Base-by-base conservation (phyloP, 2,888 invertebrate genomes). In the Furcula furcula region DNA sequence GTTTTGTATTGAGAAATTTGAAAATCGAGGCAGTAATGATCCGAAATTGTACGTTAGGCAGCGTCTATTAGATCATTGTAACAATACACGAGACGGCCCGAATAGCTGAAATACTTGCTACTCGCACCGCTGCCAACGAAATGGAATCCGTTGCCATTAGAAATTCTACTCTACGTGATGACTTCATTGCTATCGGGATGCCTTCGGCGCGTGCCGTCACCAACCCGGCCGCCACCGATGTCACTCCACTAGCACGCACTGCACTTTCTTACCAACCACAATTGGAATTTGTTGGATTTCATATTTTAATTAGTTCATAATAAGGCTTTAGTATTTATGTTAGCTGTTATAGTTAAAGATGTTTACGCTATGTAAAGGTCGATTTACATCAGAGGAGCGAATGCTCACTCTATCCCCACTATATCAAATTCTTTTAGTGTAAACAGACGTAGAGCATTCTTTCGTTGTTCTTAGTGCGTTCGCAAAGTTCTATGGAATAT, bases 101-200 rank as follows among this genome's bases (percentile, higher is more conserved):
- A 82, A 83, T 83, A 77, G 68, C 65, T 78, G 51, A 71, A 72
- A 81, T 80, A 73, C 65, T 65, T 61, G 70, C 70, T 78, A 79
- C 80, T 80, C 82, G 79, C 79, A 80, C 75, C 67, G 73, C 61
- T 81, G 80, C 81, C 83, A 84, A 83, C 78, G 84, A 86, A 86
- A 85, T 80, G 78, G 84, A 86, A 84, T 84, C 76, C 77, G 67
- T 67, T 71, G 76, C 70, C 76, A 82, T 82, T 83, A 84, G 84
- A 86, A 85, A 84, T 86, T 81, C 77, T 76, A 70, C 73, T 75
- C 64, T 62, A 73, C 70, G 55, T 72, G 79, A 85, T 83, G 83
- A 82, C 83, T 85, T 80, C 78, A 86, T 79, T 78, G 78, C 65
- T 60, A 63, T 65, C 67, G 63, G 68, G 73, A 82, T 81, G 76